Evolutionary conservation across 2,113 vertebrate genomes (phyloP).

Genomic region (Paratilapia polleni): DNA sequence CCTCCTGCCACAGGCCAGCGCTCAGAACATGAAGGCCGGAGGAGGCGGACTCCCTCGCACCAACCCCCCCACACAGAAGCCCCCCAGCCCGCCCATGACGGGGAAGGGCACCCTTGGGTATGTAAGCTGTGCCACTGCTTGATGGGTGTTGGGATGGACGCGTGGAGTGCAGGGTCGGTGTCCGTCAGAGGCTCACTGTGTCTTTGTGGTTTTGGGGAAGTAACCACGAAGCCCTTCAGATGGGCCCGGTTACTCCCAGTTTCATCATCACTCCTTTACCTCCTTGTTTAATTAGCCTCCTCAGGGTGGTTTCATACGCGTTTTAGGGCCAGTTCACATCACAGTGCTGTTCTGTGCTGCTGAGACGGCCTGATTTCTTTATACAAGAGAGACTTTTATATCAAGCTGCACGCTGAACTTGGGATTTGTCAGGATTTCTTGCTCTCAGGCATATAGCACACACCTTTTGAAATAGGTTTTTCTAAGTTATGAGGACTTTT

Average conservation of each 20-base stretch:
- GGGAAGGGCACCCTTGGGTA: conserved; percentile 98
- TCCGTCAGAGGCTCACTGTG: neutral
- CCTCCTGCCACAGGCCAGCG: conserved; percentile 86
- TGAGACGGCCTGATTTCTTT: neutral
- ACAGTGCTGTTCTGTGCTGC: neutral
- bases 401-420: neutral
- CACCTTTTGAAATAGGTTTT: neutral
- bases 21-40: conserved; percentile 98
- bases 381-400: neutral
- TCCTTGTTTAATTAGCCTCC: conserved; percentile 29
- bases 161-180: neutral
- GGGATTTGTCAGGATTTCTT: neutral
- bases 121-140: conserved; percentile 59
- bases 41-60: conserved; percentile 93
- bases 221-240: neutral
- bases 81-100: conserved; percentile 93
- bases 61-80: conserved; percentile 97
- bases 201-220: neutral
- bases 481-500: neutral
- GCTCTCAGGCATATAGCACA: neutral
- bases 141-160: neutral
- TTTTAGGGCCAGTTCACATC: conserved; percentile 3
- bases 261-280: conserved; percentile 42
- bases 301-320: neutral
- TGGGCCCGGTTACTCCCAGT: conserved; percentile 34